phyloP scores from a whole-genome alignment of 1,140 invertebrate species.

The Melitaea cinxia region DNA sequence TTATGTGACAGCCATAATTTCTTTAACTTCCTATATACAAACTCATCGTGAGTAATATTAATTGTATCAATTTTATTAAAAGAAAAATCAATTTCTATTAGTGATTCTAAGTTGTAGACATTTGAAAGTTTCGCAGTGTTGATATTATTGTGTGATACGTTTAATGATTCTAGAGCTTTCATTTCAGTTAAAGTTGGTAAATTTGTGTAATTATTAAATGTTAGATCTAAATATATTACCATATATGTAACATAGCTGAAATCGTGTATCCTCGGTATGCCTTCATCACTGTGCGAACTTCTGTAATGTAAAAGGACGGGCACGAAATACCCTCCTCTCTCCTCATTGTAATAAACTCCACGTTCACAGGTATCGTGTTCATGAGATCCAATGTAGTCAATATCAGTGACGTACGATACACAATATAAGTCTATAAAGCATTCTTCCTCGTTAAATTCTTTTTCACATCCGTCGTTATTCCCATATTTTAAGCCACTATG shows the following conservation, averaged over 20 bases:
- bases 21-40: slow-evolving; percentile 32
- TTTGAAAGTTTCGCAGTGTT: slow-evolving; percentile 42
- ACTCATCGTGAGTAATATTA: slow-evolving; percentile 6
- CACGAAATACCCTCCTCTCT: not conserved
- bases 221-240: slow-evolving; percentile 19
- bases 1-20: slow-evolving; percentile 52
- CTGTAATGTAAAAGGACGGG: not conserved
- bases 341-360: too few relatives aligned
- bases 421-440: not conserved
- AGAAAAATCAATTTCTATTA: slow-evolving; percentile 52
- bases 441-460: not conserved
- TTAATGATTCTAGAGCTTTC: slow-evolving; percentile 39
- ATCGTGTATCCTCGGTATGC: not conserved
- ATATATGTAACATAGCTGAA: not conserved
- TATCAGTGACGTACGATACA: not conserved
- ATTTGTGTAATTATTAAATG: slow-evolving; percentile 20
- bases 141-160: slow-evolving; percentile 47
- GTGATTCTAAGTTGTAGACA: slow-evolving; percentile 10
- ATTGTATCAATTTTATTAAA: slow-evolving; percentile 47
- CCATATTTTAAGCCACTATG: not conserved
- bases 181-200: slow-evolving; percentile 33
- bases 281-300: not conserved
- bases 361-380: not conserved
- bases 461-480: not conserved
- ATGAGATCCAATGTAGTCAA: not conserved